Percentiles rank a stretch among this genome's conserved stretches.
Conservation (phyloP, 1,140 invertebrate species). For the Ptiloglossa arizonensis region DNA sequence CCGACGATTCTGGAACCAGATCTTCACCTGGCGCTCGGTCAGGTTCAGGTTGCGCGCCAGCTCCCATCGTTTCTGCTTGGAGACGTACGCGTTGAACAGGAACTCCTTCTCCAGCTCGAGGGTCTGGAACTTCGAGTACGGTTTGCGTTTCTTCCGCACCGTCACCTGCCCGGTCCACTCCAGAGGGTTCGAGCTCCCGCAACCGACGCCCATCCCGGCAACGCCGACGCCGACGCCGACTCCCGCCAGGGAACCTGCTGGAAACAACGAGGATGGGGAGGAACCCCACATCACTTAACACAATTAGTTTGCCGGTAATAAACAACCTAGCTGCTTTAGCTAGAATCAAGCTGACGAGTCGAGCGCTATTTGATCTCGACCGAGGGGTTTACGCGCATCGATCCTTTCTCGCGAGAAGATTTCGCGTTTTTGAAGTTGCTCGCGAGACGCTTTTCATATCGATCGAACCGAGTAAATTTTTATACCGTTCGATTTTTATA, state of each 20-base stretch:
- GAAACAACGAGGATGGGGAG: slow-evolving; percentile 83
- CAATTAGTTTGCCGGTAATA: slow-evolving; percentile 82
- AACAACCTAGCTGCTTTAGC: slow-evolving; percentile 55
- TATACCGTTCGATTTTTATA: no score
- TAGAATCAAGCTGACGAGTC: slow-evolving; percentile 26
- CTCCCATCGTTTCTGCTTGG: slow-evolving; percentile 98
- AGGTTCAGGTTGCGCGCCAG: slow-evolving; percentile 95
- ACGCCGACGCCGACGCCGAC: slow-evolving; percentile 87
- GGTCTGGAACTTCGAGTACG: slow-evolving; percentile 98
- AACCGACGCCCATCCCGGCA: slow-evolving; percentile 82
- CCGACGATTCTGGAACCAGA: slow-evolving; percentile 97
- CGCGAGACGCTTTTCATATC: no score
- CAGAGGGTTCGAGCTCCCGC: slow-evolving; percentile 89
- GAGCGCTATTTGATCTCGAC: not conserved
- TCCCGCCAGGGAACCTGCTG: slow-evolving; percentile 84
- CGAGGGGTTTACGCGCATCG: not conserved
- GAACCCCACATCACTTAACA: slow-evolving; percentile 86
- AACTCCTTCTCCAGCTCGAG: slow-evolving; percentile 98
- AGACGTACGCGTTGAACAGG: slow-evolving; percentile 97
- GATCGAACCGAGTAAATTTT: no score
- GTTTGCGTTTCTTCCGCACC: slow-evolving; percentile 97
- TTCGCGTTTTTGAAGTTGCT: not conserved
- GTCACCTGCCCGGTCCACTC: slow-evolving; percentile 97
- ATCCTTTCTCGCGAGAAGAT: no score
- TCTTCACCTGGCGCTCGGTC: slow-evolving; percentile 96